phyloP scores from a whole-genome alignment of 2,113 vertebrate species.

The Pituophis catenifer region DNA sequence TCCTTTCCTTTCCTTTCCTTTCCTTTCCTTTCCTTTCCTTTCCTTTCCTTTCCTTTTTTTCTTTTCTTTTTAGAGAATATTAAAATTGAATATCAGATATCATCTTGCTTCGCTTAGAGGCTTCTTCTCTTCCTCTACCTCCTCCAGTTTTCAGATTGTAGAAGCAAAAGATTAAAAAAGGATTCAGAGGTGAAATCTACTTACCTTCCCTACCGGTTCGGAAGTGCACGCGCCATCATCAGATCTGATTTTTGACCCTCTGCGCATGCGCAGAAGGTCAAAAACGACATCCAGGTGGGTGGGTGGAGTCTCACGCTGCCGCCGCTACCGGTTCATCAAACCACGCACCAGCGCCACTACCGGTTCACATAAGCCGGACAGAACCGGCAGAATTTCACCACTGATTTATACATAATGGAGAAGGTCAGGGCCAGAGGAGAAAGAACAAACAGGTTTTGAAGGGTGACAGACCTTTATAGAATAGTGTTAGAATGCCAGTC shows the following conservation, averaged over 20 bases:
- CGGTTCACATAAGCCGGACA: no score
- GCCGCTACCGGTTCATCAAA: no score
- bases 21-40: neutral
- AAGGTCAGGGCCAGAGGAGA: constrained; percentile 1
- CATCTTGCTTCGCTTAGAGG: neutral
- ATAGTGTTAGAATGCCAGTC: constrained; percentile 84
- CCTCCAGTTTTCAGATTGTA: neutral
- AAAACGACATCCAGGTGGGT: no score
- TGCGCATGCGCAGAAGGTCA: no score
- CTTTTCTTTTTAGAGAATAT: neutral
- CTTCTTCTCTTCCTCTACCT: constrained; percentile 17
- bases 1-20: no score
- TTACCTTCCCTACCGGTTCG: no score
- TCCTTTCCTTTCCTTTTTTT: neutral
- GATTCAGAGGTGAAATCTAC: neutral
- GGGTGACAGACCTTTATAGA: constrained; percentile 76
- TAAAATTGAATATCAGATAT: constrained; percentile 17
- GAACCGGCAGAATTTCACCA: no score
- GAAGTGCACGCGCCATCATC: no score
- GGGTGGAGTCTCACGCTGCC: no score
- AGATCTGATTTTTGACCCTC: no score
- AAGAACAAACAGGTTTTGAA: constrained; percentile 61
- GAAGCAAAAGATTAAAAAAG: constrained; percentile 43
- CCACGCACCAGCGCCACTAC: no score
- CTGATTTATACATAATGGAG: neutral